Evolutionary conservation across 2,888 invertebrate species (phyloP), one percentile per base, ranked within the genome.

Genomic region (Portevinia maculata): DNA sequence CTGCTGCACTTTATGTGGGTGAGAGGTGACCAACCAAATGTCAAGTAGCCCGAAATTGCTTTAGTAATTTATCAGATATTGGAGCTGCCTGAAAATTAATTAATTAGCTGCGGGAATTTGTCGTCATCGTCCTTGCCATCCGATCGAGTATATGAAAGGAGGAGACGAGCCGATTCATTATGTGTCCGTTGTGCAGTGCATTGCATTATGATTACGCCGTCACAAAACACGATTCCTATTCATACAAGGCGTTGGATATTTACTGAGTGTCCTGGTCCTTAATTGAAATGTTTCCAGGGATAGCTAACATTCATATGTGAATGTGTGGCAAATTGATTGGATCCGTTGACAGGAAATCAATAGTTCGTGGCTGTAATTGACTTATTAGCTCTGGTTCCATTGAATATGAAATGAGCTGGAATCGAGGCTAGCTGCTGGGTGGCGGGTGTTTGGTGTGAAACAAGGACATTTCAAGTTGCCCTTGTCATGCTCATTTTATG

Each of bases 341-440:
- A 65, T 71, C 34, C 70, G 81, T 48, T 65, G 81, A 76, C 81
- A 81, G 76, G 64, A 81, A 81, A 81, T 81, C 81, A 71, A 76
- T 81, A 76, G 64, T 70, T 57, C 64, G 81, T 65, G 59, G 67
- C 76, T 60, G 76, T 81, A 81, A 81, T 81, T 81, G 76, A 71
- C 81, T 71, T 70, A 76, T 81, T 81, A 76, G 60, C 70, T 76
- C 37, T 19, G 44, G 44, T 53, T 46, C 13, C 64, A 46, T 37
- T 30, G 62, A 70, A 75, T 75, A 24, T 34, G 59, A 55, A 79
- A 79, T 62, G 24, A 62, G 53, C 46, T 50, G 34, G 28, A 30
- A 55, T 67, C n/a, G 52, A n/a, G 24, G 57, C 30, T 57, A 32
- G 32, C 6, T 1, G 21, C 1, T 8, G 8, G 30, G 6, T 13